Percentiles rank a stretch among this genome's conserved stretches.
These are phyloP conservation scores for Drosophila kambysellisi DNA, from an alignment of 2,888 invertebrate species.

Conservation along the genomic window DNA sequence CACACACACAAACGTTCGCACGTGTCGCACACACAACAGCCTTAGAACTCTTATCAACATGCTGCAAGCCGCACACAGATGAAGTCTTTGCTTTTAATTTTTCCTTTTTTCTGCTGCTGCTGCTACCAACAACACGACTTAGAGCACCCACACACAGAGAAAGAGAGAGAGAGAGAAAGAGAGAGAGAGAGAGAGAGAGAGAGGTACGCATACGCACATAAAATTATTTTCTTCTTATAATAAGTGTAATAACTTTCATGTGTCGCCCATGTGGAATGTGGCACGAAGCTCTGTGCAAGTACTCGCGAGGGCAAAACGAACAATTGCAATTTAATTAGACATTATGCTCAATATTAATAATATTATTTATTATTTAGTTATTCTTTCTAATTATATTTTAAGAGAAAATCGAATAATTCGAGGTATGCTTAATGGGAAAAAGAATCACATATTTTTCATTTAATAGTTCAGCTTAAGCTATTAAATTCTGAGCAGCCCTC, in stretches of 20 bases:
- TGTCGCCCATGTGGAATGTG: constrained; percentile 63
- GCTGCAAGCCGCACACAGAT: constrained; percentile 74
- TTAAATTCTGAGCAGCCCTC: constrained; percentile 28
- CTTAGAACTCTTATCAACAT: constrained; percentile 72
- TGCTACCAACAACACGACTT: constrained; percentile 32
- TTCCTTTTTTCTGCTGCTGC: constrained; percentile 14
- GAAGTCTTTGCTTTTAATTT: constrained; percentile 81
- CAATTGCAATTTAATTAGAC: neutral
- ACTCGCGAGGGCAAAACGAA: constrained; percentile 34
- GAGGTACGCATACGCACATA: constrained; percentile 39
- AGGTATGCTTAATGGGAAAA: neutral
- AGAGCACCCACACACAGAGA: neutral
- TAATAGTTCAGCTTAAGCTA: neutral
- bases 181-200: neutral
- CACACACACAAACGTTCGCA: neutral
- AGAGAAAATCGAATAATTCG: neutral
- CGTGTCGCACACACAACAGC: constrained; percentile 46
- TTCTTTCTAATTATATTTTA: neutral
- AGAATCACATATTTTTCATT: neutral
- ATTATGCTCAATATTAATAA: neutral
- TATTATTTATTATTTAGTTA: neutral
- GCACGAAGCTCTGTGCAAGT: constrained; percentile 41
- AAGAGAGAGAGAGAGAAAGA: neutral
- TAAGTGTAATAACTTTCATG: constrained; percentile 81
- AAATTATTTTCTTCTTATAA: constrained; percentile 81